Evolutionary conservation across 2,888 invertebrate species (phyloP), one percentile per base, ranked within the genome.

Genomic region (Physocephala rufipes): DNA sequence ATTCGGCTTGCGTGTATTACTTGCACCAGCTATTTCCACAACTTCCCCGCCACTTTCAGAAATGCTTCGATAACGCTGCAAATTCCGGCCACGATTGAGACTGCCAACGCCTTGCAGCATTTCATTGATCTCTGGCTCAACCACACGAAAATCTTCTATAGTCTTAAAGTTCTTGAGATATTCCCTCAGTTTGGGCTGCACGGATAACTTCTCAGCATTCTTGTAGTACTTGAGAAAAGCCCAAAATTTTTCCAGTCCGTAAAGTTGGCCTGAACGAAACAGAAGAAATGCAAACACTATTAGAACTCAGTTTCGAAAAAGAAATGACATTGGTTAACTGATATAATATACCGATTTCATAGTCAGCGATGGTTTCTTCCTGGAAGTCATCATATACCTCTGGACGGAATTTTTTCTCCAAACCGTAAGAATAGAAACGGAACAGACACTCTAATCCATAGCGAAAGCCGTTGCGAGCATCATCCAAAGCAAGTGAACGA

Each of bases 171-270:
- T 92, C 71, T 90, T 88, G 71, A 96, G 87, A 82, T 91, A 90
- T 69, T 91, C 92, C 74, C 90, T 88, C 58, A 96, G 87, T 80
- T 90, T 90, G 1, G 92, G 88, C 75, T 93, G 92, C 49, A 95
- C 93, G 74, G 91, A 90, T 63, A 95, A 87, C 74, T 92, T 91
- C 28, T 87, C 88, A 45, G 92, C 90, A 82, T 95, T 91, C 85
- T 93, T 95, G 87, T 95, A 97, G 88, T 98, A 99, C 87, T 98
- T 98, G 72, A 96, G 88, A 89, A 99, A 99, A 62, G 98, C 98
- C 97, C 99, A 98, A 87, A 99, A 99, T 87, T 99, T 99, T 88
- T 99, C 99, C 78, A 99, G 87, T 30, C 99, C 99, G 87, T 99
- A 99, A 67, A 98, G 89, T 87, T 99, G 97, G 85, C 96, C 96